Conservation (phyloP, 2,113 vertebrate genomes). For the Amblyornis subalaris region DNA sequence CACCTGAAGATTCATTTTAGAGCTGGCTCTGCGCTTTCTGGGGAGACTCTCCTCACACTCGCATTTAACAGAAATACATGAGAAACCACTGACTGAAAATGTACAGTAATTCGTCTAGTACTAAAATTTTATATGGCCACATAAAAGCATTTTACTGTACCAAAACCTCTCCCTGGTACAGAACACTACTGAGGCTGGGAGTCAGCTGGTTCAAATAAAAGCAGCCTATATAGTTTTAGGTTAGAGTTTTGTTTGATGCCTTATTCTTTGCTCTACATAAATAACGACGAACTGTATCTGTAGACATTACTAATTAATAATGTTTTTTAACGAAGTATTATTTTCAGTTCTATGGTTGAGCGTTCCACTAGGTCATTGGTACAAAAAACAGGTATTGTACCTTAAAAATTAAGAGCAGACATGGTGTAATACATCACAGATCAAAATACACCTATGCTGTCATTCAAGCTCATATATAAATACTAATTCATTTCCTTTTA, state of each 20-base stretch:
- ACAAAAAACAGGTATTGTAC: neutral
- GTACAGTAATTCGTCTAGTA: slow-evolving; percentile 9
- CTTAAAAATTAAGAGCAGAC: neutral
- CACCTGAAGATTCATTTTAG: slow-evolving; percentile 9
- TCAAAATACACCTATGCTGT: slow-evolving; percentile 13
- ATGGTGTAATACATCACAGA: neutral
- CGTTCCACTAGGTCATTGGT: neutral
- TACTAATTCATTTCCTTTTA: neutral
- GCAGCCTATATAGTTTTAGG: neutral
- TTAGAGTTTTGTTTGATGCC: neutral
- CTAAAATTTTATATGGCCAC: slow-evolving; percentile 31
- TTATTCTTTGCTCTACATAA: neutral
- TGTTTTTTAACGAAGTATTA: neutral
- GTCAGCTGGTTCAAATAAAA: slow-evolving; percentile 14
- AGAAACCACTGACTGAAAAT: neutral
- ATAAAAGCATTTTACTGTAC: slow-evolving; percentile 23
- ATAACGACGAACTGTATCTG: neutral
- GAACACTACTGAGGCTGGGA: neutral
- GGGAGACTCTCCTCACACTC: neutral
- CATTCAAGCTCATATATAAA: neutral
- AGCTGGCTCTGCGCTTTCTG: neutral
- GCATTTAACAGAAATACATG: neutral
- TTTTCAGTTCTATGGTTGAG: neutral
- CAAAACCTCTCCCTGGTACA: neutral
- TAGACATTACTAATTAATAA: neutral